These are phyloP conservation scores for Ctenomys sociabilis DNA, from an alignment of 2,113 vertebrate genomes.

Conservation along the genomic window DNA sequence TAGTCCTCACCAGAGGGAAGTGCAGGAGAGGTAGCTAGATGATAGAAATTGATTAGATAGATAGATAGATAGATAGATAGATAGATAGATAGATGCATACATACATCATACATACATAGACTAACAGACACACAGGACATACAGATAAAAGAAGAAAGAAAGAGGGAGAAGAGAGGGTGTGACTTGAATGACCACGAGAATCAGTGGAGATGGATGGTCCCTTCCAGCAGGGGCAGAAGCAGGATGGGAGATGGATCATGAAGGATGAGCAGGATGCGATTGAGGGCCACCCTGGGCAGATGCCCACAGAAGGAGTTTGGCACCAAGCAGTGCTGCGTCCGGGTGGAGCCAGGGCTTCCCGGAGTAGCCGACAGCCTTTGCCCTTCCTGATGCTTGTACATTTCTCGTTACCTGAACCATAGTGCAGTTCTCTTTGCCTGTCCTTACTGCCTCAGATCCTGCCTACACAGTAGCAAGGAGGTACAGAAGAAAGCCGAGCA, in stretches of 20 bases:
- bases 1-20: neutral
- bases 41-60: neutral
- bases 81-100: neutral
- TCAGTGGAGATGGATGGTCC: neutral
- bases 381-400: neutral
- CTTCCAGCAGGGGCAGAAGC: slow-evolving; percentile 25
- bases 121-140: neutral
- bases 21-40: neutral
- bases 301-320: neutral
- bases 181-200: neutral
- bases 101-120: too few relatives aligned
- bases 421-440: neutral
- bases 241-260: neutral
- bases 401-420: neutral
- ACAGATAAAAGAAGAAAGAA: neutral
- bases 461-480: neutral
- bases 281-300: neutral
- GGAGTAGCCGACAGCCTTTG: neutral
- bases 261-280: neutral
- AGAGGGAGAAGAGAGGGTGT: neutral
- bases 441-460: neutral
- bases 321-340: neutral
- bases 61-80: neutral
- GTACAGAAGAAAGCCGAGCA: rapidly evolving
- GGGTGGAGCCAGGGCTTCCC: neutral